Evolutionary conservation across 2,113 vertebrate genomes (phyloP).

Genomic region (Empidonax traillii): DNA sequence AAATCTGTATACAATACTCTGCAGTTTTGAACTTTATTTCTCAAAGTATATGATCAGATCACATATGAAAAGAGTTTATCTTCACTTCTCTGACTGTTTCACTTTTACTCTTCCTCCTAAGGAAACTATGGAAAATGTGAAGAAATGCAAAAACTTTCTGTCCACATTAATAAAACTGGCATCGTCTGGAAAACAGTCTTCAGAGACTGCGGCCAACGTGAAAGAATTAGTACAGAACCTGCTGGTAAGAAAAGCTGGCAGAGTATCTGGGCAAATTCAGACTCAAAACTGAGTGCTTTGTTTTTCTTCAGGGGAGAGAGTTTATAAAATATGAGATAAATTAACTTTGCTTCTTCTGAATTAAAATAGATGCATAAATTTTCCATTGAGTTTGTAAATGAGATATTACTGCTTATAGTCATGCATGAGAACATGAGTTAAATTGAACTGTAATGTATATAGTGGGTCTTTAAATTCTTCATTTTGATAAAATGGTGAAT

Average conservation of each 20-base stretch:
- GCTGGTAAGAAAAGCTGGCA: constrained; percentile 82
- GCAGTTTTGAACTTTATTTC: not conserved
- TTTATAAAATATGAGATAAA: not conserved
- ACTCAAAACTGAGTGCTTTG: not conserved
- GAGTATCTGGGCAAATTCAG: not conserved
- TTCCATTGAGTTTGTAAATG: not conserved
- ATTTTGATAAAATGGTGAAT: not conserved
- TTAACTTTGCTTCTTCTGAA: not conserved
- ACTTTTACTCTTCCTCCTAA: not conserved
- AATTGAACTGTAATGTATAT: not conserved
- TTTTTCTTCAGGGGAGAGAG: not conserved
- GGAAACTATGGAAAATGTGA: constrained; percentile 99
- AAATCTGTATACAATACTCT: not conserved
- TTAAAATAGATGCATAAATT: not conserved
- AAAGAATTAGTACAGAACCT: constrained; percentile 93
- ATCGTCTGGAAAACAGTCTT: constrained; percentile 91
- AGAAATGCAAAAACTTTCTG: constrained; percentile 98
- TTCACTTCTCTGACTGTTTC: not conserved
- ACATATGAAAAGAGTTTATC: not conserved
- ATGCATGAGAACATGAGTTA: not conserved
- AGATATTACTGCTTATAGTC: not conserved
- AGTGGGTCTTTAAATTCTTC: not conserved
- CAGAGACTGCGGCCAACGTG: constrained; percentile 91
- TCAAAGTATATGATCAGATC: not conserved
- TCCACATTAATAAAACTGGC: constrained; percentile 97